Base-by-base conservation (phyloP, 2,888 invertebrate genomes). In the Sarcophaga caerulescens region DNA sequence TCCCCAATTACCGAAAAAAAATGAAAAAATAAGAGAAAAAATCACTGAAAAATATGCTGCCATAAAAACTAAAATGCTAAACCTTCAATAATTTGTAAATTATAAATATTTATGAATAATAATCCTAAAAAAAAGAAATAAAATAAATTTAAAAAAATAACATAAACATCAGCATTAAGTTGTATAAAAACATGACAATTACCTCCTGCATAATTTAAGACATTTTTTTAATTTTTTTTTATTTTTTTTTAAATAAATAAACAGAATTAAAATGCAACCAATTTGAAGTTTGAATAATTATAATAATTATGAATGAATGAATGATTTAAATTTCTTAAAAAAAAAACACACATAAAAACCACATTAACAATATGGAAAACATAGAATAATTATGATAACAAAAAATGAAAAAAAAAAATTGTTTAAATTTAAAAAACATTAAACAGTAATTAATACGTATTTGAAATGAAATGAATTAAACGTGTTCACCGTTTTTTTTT, bases 381-480 rank as follows among this genome's bases (percentile, higher is more conserved):
- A 74, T 68, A 74, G 66, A 81, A 21, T 23, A 60, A 74, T 66
- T 59, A 80, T 66, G 59, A 62, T 68, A 65, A 70, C 75, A 77
- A 71, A 68, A 68, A 73, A 68, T 60, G 60, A 21, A 59, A 23
- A 73, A 19, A 19, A 47, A 65, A 52, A 14, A 47, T 14, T 47
- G 4, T 47, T 47, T 14, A 47, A 14, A 47, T 47, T 14, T 14
- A 3, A 59, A 45, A 60, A 69, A 52, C 69, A 70, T 66, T 47
- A 14, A 74, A 74, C 47, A 21, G 45, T 45, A 85, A 82, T 81
- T 81, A 85, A 79, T 71, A 82, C 66, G 76, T 74, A 74, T 74
- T 83, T 73, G 76, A 80, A 81, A 81, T 83, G 83, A 74, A 69
- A 80, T 73, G 76, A 80, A 83, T 83, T 85, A 73, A 85, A 35